Evolutionary conservation across 2,113 vertebrate species (phyloP).

Genomic region (Aviceda subcristata): DNA sequence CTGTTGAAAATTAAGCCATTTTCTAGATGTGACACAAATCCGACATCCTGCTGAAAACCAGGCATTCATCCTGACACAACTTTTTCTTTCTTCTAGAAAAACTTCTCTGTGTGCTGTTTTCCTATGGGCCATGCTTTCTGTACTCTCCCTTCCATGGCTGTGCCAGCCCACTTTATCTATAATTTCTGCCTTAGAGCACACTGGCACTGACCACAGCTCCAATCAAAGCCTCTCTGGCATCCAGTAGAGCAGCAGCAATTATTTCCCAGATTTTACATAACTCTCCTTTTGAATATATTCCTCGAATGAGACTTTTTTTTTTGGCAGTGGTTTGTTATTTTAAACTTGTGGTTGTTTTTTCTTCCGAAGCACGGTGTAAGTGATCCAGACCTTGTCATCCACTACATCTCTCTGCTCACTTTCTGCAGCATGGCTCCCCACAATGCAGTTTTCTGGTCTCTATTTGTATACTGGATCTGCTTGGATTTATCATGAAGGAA

Average conservation of each 20-base stretch:
- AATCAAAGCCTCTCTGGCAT: accelerated
- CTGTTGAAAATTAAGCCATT: neutral
- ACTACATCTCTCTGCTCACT: neutral
- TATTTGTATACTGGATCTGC: neutral
- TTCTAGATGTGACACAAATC: neutral
- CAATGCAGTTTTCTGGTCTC: neutral
- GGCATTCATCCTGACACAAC: neutral
- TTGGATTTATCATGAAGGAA: neutral
- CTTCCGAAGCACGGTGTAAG: accelerated
- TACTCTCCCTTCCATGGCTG: neutral
- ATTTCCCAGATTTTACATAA: neutral
- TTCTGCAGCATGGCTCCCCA: neutral
- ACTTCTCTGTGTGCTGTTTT: neutral
- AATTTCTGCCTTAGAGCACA: neutral
- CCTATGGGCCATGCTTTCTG: neutral
- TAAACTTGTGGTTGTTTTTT: neutral
- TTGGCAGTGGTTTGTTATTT: neutral
- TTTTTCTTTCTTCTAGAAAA: neutral
- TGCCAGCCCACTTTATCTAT: neutral
- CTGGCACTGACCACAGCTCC: neutral
- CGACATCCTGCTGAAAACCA: neutral
- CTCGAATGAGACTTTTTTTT: neutral
- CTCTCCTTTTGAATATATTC: neutral
- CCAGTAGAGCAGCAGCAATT: neutral
- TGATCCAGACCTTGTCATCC: neutral